Evolutionary conservation across 2,113 vertebrate genomes (phyloP).

Genomic region (Antennarius striatus): DNA sequence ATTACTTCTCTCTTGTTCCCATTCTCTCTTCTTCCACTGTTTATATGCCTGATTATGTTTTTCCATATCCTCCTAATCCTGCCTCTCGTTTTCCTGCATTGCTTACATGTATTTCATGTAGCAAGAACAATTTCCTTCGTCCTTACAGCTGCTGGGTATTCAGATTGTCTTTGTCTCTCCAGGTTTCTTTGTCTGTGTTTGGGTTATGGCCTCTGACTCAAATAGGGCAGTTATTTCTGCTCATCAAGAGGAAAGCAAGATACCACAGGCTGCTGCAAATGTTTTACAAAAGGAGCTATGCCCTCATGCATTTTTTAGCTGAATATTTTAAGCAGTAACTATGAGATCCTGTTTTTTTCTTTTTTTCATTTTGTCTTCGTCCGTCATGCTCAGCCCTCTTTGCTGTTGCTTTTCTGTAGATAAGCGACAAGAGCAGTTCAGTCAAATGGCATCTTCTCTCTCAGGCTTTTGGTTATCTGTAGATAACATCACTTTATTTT

Average conservation of each 20-base stretch:
- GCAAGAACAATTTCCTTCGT: conserved; percentile 23
- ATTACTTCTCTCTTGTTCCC: conserved; percentile 32
- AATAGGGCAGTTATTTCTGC: conserved; percentile 1
- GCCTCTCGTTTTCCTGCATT: too few species aligned
- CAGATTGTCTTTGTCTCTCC: conserved; percentile 13
- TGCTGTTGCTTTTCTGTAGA: conserved; percentile 5
- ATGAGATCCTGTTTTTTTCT: conserved; percentile 1
- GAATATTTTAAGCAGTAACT: conserved; percentile 28
- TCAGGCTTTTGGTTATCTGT: not conserved
- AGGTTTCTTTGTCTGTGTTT: conserved; percentile 8
- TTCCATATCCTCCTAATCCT: too few species aligned
- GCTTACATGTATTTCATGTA: conserved; percentile 21
- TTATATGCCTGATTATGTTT: conserved; percentile 3
- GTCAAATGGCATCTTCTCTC: not conserved
- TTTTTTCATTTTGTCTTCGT: conserved; percentile 9
- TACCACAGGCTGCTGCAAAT: conserved; percentile 32
- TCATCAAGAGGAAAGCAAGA: conserved; percentile 25
- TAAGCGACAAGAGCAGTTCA: conserved; percentile 6
- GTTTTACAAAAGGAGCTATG: conserved; percentile 39
- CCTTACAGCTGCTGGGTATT: conserved; percentile 1
- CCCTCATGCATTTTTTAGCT: conserved; percentile 46
- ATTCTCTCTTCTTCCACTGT: conserved; percentile 24
- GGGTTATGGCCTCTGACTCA: conserved; percentile 36
- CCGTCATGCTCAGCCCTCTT: conserved; percentile 9
- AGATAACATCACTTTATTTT: not conserved